phyloP scores from a whole-genome alignment of 2,888 invertebrate genomes.

The Diploptera punctata region DNA sequence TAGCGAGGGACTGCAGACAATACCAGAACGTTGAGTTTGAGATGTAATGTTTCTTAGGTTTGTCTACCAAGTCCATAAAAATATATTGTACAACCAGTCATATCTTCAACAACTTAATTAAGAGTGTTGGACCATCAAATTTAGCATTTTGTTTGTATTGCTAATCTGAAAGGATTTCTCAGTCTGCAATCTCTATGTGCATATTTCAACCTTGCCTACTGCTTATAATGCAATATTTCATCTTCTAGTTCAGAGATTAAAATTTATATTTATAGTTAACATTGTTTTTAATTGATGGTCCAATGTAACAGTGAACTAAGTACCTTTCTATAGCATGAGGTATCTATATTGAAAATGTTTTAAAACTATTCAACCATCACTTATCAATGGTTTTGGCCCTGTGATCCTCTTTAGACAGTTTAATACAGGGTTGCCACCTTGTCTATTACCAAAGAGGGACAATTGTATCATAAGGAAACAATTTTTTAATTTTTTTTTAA shows the following conservation, averaged over 20 bases:
- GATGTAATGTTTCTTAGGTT: too few relatives aligned
- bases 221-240: too few relatives aligned
- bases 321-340: not conserved
- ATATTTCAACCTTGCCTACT: too few relatives aligned
- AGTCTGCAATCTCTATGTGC: not conserved
- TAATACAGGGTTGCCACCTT: not conserved
- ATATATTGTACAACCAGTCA: not conserved
- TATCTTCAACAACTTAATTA: not conserved
- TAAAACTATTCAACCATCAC: constrained; percentile 18
- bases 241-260: not conserved
- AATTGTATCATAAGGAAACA: too few relatives aligned
- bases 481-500: too few relatives aligned
- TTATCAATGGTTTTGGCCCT: constrained; percentile 14
- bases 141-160: not conserved
- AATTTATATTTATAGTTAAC: not conserved
- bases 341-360: constrained; percentile 14
- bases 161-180: not conserved
- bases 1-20: too few relatives aligned
- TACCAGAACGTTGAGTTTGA: too few relatives aligned
- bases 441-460: too few relatives aligned
- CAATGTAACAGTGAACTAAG: not conserved
- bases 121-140: constrained; percentile 3
- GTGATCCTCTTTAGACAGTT: constrained; percentile 22
- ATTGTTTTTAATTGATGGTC: not conserved
- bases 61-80: not conserved